Base-by-base conservation (phyloP, 2,888 invertebrate species). In the Heteromurus nitidus region DNA sequence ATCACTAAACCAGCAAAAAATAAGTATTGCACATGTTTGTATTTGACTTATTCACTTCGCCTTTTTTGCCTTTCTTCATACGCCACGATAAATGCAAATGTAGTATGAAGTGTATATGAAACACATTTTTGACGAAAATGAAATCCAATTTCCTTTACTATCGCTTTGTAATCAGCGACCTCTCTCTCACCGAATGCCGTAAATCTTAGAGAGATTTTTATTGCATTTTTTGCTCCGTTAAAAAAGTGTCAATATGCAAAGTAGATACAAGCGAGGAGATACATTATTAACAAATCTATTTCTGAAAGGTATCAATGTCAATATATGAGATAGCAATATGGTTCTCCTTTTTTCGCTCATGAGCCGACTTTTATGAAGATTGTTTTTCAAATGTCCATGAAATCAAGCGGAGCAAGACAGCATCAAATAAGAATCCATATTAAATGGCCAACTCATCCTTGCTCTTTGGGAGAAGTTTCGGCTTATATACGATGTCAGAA, bases 41-140 rank as follows among this genome's bases (percentile, higher is more conserved):
- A n/a, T n/a, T n/a, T n/a, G n/a, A n/a, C n/a, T n/a, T n/a, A n/a
- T n/a, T n/a, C n/a, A n/a, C n/a, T n/a, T n/a, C n/a, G n/a, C n/a
- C 26, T 24, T 9, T 20, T 9, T 16, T 24, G 30, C 7, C 30
- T 60, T 60, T 60, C 30, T 26, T 28, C 31, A 3, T 60, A 2
- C 22, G 2, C 22, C 26, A 22, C 62, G 28, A 73, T 73, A 73
- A 73, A 73, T 60, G 62, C 28, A 47, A 62, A 62, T 73, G 58
- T 58, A 18, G 53, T 26, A 5, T 47, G 50, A 9, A 5, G 67
- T 2, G 55, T 16, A 28, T 24, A 36, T 69, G 24, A 20, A 47
- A 53, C 60, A 58, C 64, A 50, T 58, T 72, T 72, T 75, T 77
- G 79, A 79, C 42, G 50, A 70, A 70, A 79, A 68, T 62, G 50